Evolutionary conservation across 2,888 invertebrate genomes (phyloP).

Genomic region (Serripes groenlandicus): DNA sequence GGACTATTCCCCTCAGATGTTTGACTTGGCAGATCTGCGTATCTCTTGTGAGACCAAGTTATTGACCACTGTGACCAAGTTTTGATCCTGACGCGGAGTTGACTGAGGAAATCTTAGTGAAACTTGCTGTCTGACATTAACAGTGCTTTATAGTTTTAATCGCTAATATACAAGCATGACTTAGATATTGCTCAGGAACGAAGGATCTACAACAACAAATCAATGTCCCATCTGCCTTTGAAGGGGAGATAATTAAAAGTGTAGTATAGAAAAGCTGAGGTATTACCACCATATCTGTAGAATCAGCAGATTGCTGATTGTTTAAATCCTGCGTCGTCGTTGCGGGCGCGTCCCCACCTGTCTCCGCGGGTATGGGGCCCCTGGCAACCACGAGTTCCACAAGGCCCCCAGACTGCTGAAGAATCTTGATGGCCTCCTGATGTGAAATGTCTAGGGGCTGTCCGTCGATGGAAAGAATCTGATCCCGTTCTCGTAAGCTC

Average conservation of each 20-base stretch:
- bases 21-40: too few species aligned
- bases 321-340: constrained; percentile 61
- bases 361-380: constrained; percentile 68
- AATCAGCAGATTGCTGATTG: constrained; percentile 65
- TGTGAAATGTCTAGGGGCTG: constrained; percentile 91
- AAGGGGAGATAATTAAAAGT: not conserved
- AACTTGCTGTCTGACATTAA: too few species aligned
- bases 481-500: constrained; percentile 92
- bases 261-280: not conserved
- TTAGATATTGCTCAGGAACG: too few species aligned
- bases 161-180: too few species aligned
- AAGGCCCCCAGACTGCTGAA: constrained; percentile 91
- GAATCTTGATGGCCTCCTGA: constrained; percentile 92
- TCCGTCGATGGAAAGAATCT: constrained; percentile 94
- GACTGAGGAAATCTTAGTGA: too few species aligned
- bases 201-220: too few species aligned
- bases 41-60: too few species aligned
- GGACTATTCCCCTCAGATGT: too few species aligned
- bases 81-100: too few species aligned
- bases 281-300: constrained; percentile 61
- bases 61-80: too few species aligned
- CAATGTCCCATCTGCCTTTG: too few species aligned
- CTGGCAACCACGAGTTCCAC: constrained; percentile 87
- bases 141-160: too few species aligned
- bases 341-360: constrained; percentile 19